phyloP scores from a whole-genome alignment of 2,888 invertebrate species.

The Elysia crispata region DNA sequence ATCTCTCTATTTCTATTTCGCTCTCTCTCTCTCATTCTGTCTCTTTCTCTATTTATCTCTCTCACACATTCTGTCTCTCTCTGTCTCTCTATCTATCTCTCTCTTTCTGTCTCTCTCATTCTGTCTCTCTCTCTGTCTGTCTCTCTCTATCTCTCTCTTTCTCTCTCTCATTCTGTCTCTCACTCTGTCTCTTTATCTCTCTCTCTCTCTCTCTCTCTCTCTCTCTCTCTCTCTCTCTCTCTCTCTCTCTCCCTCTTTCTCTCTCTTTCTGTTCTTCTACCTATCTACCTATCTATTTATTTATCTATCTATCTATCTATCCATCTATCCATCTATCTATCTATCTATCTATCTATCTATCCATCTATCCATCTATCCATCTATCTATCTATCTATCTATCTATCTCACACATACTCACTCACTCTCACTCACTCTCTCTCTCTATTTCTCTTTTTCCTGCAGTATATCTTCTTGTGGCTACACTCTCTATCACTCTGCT shows the following conservation, averaged over 20 bases:
- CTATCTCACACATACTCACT: neutral
- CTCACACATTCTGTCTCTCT: too few relatives aligned
- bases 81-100: too few relatives aligned
- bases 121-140: too few relatives aligned
- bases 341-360: slow-evolving; percentile 28
- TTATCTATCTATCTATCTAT: slow-evolving; percentile 21
- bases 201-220: slow-evolving; percentile 32
- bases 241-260: slow-evolving; percentile 33
- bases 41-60: too few relatives aligned
- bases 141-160: neutral
- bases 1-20: too few relatives aligned
- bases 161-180: slow-evolving; percentile 6
- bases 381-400: too few relatives aligned
- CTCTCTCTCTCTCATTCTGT: too few relatives aligned
- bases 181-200: slow-evolving; percentile 33
- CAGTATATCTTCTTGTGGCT: neutral
- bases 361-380: neutral
- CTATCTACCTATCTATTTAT: too few relatives aligned
- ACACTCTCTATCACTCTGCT: neutral
- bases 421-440: neutral
- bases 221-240: slow-evolving; percentile 39
- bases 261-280: too few relatives aligned
- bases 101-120: too few relatives aligned
- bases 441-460: neutral
- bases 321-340: slow-evolving; percentile 28